Conservation (phyloP, 2,113 vertebrate species). For the Odocoileus virginianus region DNA sequence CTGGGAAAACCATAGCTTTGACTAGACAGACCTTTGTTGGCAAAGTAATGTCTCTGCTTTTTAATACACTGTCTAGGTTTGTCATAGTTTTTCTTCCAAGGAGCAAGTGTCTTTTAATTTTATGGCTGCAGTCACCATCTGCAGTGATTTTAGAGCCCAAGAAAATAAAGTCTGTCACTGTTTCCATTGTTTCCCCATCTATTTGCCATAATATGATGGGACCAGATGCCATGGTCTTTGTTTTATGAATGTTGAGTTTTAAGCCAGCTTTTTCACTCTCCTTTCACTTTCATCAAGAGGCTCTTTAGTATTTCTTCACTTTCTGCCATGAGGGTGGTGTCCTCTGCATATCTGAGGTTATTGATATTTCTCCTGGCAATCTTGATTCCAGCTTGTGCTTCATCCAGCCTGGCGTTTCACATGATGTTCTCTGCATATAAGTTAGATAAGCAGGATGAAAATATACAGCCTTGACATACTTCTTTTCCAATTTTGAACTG, state of each 20-base stretch:
- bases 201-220: background rate
- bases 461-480: background rate
- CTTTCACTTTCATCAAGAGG: background rate
- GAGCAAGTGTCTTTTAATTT: background rate
- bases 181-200: background rate
- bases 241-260: background rate
- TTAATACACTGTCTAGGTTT: background rate
- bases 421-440: background rate
- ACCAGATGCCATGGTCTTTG: background rate
- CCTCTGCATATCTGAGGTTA: background rate
- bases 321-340: background rate
- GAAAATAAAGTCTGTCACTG: background rate
- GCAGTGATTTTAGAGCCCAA: background rate
- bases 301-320: background rate
- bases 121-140: background rate
- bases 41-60: background rate
- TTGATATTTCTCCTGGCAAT: background rate
- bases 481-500: background rate
- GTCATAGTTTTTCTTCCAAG: background rate
- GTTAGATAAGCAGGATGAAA: background rate
- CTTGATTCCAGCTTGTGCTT: background rate
- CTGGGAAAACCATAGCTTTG: background rate
- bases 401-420: background rate
- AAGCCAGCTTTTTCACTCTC: background rate
- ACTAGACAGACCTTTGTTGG: background rate